phyloP scores from a whole-genome alignment of 2,888 invertebrate genomes.

The Brenthis hecate region DNA sequence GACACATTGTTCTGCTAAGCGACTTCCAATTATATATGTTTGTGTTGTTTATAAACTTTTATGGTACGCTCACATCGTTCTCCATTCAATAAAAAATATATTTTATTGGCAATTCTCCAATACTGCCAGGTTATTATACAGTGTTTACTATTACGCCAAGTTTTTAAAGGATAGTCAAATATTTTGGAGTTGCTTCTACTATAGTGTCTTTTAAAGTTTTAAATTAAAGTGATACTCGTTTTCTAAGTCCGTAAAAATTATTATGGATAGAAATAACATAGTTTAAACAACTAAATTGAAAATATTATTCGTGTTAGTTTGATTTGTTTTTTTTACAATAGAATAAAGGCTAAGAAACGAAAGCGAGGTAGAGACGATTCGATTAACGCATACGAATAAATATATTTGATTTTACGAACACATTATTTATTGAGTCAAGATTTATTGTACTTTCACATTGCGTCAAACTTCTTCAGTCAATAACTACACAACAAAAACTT shows the following conservation, averaged over 20 bases:
- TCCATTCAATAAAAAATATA: conserved; percentile 31
- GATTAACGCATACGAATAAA: neutral
- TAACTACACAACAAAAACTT: neutral
- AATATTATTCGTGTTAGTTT: neutral
- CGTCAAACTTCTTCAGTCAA: too few relatives aligned
- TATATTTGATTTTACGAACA: neutral
- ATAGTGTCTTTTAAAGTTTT: conserved; percentile 27
- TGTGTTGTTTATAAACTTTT: conserved; percentile 30
- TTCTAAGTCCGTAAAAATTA: too few relatives aligned
- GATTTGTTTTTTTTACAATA: neutral
- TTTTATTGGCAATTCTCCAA: conserved; percentile 26
- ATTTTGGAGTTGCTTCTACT: conserved; percentile 9
- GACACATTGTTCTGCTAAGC: neutral
- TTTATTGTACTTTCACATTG: too few relatives aligned
- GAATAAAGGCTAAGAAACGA: neutral
- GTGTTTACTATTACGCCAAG: conserved; percentile 7
- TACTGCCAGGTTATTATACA: conserved; percentile 10
- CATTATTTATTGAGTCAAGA: too few relatives aligned
- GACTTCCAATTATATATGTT: conserved; percentile 10
- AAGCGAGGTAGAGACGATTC: neutral
- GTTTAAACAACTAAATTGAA: too few relatives aligned
- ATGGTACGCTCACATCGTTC: conserved; percentile 47
- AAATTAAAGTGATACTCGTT: neutral
- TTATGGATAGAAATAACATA: too few relatives aligned
- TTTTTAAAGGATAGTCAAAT: neutral